Conservation (phyloP, 2,797 vertebrate species). For the Nyctibius grandis region DNA sequence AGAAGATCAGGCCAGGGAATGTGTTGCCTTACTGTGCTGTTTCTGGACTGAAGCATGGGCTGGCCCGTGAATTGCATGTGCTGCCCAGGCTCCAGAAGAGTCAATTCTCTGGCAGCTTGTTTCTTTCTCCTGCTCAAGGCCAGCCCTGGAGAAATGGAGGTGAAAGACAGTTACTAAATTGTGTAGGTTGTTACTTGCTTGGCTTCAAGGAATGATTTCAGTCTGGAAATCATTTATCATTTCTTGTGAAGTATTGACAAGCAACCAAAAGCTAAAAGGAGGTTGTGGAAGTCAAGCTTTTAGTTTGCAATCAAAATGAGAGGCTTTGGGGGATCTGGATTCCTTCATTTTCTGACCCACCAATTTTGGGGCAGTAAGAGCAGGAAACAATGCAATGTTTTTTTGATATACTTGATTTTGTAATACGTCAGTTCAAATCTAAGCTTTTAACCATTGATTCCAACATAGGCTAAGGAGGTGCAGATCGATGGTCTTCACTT, state of each 20-base stretch:
- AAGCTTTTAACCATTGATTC: background rate
- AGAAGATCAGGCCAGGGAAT: background rate
- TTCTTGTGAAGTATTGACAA: conserved; percentile 9
- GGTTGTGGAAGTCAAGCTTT: background rate
- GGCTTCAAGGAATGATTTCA: background rate
- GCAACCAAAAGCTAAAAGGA: background rate
- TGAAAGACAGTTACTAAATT: background rate
- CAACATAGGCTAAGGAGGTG: background rate
- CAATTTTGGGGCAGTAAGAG: background rate
- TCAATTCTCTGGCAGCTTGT: background rate
- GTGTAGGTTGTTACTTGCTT: background rate
- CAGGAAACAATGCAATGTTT: background rate
- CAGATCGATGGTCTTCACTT: background rate
- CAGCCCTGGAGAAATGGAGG: background rate
- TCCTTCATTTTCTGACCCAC: background rate
- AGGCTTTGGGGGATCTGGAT: background rate
- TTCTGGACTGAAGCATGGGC: background rate
- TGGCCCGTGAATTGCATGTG: background rate
- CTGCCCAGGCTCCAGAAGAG: background rate
- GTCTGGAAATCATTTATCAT: background rate
- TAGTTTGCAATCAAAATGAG: background rate
- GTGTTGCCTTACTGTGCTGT: background rate
- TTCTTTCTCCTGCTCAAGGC: background rate
- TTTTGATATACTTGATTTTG: background rate
- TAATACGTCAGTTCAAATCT: background rate